These are phyloP conservation scores for Thripadectes ignobilis DNA, from an alignment of 2,797 vertebrate genomes.

Conservation along the genomic window DNA sequence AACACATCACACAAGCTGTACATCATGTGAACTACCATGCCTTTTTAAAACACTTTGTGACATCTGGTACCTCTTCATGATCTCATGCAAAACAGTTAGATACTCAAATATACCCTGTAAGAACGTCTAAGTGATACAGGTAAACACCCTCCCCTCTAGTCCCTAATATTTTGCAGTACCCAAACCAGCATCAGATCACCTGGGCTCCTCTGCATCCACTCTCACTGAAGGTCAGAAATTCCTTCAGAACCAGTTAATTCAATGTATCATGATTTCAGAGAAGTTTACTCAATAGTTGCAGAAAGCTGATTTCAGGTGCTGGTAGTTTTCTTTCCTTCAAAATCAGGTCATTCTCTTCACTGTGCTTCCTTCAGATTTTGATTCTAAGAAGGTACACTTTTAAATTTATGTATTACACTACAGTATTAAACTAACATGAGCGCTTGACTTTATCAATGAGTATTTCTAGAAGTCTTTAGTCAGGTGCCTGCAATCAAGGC, in stretches of 20 bases:
- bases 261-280: slow-evolving; percentile 52
- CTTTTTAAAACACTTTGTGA: neutral
- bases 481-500: neutral
- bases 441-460: neutral
- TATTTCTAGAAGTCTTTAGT: neutral
- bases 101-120: neutral
- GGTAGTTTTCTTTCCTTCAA: slow-evolving; percentile 58
- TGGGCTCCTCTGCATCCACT: slow-evolving; percentile 55
- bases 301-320: slow-evolving; percentile 57
- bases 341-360: slow-evolving; percentile 61
- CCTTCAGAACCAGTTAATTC: slow-evolving; percentile 61
- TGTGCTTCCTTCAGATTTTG: slow-evolving; percentile 59
- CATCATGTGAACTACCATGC: neutral
- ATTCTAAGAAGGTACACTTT: slow-evolving; percentile 55
- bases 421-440: slow-evolving; percentile 20
- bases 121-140: neutral
- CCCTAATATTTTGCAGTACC: neutral
- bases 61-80: neutral
- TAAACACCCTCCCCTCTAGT: slow-evolving; percentile 38
- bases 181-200: slow-evolving; percentile 23
- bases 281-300: slow-evolving; percentile 56
- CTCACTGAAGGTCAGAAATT: slow-evolving; percentile 52
- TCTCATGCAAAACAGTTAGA: slow-evolving; percentile 44
- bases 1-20: slow-evolving; percentile 14
- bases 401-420: slow-evolving; percentile 39